phyloP scores from a whole-genome alignment of 2,797 vertebrate species.

The Macropodus opercularis region DNA sequence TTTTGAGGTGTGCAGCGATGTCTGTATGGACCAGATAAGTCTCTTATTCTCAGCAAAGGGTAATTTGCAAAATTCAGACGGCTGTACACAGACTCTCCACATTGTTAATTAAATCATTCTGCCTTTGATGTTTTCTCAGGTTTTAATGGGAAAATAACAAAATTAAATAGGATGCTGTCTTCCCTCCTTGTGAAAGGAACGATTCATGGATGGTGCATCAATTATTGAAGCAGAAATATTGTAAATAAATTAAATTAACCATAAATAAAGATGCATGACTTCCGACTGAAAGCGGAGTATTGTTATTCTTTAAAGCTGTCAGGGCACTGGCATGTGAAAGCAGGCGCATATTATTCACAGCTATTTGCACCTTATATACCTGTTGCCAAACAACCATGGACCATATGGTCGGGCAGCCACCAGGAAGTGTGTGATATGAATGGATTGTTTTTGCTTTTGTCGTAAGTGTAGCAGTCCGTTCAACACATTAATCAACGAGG shows the following conservation, averaged over 20 bases:
- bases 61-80: conserved; percentile 80
- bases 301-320: conserved; percentile 54
- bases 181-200: conserved; percentile 58
- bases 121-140: conserved; percentile 83
- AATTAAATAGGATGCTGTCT: conserved; percentile 77
- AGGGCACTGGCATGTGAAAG: conserved; percentile 32
- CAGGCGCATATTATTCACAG: conserved; percentile 32
- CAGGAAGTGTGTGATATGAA: conserved; percentile 8
- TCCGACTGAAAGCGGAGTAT: conserved; percentile 48
- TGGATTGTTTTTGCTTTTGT: background rate
- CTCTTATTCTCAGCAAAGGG: conserved; percentile 82
- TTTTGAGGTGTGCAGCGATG: conserved; percentile 80
- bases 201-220: conserved; percentile 69
- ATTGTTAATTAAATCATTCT: conserved; percentile 85
- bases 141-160: conserved; percentile 83
- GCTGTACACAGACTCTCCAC: conserved; percentile 79
- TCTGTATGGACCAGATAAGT: conserved; percentile 84
- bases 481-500: background rate
- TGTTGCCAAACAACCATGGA: conserved; percentile 43
- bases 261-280: conserved; percentile 59
- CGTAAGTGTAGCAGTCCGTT: conserved; percentile 14
- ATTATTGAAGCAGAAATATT: conserved; percentile 69
- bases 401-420: conserved; percentile 26
- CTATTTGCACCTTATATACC: conserved; percentile 42
- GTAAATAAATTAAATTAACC: conserved; percentile 75